These are phyloP conservation scores for Botrylloides violaceus DNA, from an alignment of 23 tunicate genomes.

Conservation along the genomic window DNA sequence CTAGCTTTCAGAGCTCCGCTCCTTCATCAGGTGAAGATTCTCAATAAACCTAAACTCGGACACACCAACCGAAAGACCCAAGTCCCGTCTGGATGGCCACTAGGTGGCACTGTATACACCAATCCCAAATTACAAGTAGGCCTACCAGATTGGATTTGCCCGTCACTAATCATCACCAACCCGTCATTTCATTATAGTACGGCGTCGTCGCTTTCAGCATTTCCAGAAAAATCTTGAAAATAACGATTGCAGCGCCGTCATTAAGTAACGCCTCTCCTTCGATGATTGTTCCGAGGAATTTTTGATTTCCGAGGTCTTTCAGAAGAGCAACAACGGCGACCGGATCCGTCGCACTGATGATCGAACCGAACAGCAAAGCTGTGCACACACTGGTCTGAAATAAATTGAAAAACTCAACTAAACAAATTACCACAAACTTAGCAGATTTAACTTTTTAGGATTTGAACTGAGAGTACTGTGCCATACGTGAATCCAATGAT, in stretches of 20 bases:
- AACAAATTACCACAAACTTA: too few relatives aligned
- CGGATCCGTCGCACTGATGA: constrained; percentile 90
- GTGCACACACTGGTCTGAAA: constrained; percentile 29
- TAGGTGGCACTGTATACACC: too few relatives aligned
- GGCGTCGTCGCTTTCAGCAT: constrained; percentile 69
- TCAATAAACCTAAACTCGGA: too few relatives aligned
- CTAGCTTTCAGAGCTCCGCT: too few relatives aligned
- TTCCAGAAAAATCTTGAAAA: constrained; percentile 76
- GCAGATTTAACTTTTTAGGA: too few relatives aligned
- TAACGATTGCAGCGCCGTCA: constrained; percentile 81
- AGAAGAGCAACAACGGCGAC: constrained; percentile 88
- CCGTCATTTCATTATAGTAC: constrained; percentile 45
- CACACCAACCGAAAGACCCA: too few relatives aligned
- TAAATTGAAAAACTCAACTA: background rate
- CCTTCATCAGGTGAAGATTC: too few relatives aligned
- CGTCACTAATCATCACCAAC: constrained; percentile 6
- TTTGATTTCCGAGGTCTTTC: constrained; percentile 77
- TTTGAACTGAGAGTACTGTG: too few relatives aligned
- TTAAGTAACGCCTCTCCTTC: constrained; percentile 91
- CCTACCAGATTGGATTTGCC: too few relatives aligned
- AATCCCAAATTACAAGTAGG: too few relatives aligned
- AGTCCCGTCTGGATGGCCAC: too few relatives aligned
- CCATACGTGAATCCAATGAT: too few relatives aligned
- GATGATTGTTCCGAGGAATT: constrained; percentile 65
- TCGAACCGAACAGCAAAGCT: constrained; percentile 69